Evolutionary conservation across 2,797 vertebrate species (phyloP).

Genomic region (Pempheris klunzingeri): DNA sequence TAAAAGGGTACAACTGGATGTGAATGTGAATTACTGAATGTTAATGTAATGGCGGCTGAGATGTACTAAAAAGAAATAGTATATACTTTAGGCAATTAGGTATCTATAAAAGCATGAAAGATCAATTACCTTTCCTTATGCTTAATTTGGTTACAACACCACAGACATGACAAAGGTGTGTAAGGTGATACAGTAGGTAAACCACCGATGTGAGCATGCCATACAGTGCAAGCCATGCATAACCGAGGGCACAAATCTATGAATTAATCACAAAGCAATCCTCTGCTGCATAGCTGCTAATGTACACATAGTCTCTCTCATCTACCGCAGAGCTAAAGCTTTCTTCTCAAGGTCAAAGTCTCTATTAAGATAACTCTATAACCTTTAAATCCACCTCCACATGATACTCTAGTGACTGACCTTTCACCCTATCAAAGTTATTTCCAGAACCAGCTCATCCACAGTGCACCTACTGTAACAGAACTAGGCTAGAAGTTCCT

Average conservation of each 20-base stretch:
- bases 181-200: constrained; percentile 46
- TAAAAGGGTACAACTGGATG: neutral
- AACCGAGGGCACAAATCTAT: constrained; percentile 30
- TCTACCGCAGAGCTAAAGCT: neutral
- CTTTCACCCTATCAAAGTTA: constrained; percentile 10
- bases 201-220: constrained; percentile 5
- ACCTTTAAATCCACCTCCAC: constrained; percentile 39
- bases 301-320: neutral
- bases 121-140: constrained; percentile 31
- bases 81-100: constrained; percentile 15
- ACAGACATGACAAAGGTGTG: neutral
- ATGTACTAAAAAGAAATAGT: neutral
- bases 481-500: constrained; percentile 52
- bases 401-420: constrained; percentile 3
- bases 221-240: constrained; percentile 39
- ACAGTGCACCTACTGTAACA: constrained; percentile 8
- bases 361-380: neutral
- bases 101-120: constrained; percentile 33
- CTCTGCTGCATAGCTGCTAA: constrained; percentile 4
- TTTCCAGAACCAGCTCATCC: constrained; percentile 16
- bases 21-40: neutral
- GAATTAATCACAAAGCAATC: constrained; percentile 50
- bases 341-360: neutral
- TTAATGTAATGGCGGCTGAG: neutral
- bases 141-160: constrained; percentile 40